Conservation (phyloP, 2,888 invertebrate genomes). For the Chironomus riparius region DNA sequence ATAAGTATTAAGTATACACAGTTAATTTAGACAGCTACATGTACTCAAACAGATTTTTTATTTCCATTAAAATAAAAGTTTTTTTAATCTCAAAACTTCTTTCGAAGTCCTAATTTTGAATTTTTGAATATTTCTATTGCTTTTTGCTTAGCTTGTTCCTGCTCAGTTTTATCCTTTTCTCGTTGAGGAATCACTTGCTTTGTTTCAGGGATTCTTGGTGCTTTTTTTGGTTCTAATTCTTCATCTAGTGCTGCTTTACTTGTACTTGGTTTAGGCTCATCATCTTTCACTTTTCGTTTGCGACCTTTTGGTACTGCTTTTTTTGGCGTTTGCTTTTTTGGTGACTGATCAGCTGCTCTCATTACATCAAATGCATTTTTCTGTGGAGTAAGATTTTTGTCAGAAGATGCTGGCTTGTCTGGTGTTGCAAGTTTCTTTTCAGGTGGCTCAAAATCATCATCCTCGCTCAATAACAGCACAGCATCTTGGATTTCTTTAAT, state of each 20-base stretch:
- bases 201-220: conserved; percentile 32
- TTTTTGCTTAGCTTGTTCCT: conserved; percentile 59
- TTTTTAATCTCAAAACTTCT: conserved; percentile 45
- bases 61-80: conserved; percentile 46
- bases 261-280: conserved; percentile 2
- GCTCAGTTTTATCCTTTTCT: conserved; percentile 54
- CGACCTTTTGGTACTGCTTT: neutral
- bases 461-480: neutral
- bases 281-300: conserved; percentile 26
- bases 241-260: neutral
- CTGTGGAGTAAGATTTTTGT: neutral
- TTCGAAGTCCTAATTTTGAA: conserved; percentile 43
- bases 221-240: conserved; percentile 28
- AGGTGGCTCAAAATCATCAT: neutral
- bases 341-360: neutral
- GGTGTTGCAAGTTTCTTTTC: neutral
- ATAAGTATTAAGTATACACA: too few species aligned
- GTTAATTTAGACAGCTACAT: too few species aligned
- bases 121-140: conserved; percentile 66
- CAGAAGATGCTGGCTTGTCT: neutral
- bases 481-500: conserved; percentile 30
- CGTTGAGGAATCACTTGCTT: conserved; percentile 64
- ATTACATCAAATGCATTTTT: neutral
- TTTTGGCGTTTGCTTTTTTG: conserved; percentile 5
- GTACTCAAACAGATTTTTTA: conserved; percentile 44